Base-by-base conservation (phyloP, 1,140 invertebrate genomes). In the Drosophila willistoni region DNA sequence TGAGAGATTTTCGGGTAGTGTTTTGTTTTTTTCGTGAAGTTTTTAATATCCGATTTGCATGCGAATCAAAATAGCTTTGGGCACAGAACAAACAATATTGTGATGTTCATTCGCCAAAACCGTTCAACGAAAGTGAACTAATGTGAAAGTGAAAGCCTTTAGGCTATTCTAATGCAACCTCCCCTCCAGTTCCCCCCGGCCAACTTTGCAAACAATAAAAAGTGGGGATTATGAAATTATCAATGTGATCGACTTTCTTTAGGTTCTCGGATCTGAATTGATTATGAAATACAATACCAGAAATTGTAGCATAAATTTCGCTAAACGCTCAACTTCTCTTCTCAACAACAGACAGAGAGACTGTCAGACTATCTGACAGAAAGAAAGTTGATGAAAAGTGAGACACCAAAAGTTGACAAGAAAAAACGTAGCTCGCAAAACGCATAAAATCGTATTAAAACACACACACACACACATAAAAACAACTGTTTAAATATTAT, bases 401-500 rank as follows among this genome's bases (percentile, higher is more conserved):
- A 47, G 14, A 14, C 44, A 47, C 56, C 41, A 39, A 55, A 62
- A 73, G 62, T 66, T 66, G 54, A 34, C 71, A 73, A 73, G 42
- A 60, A 70, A 70, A 56, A 54, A 36, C 34, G 34, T 7, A 29
- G 29, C 34, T 36, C 44, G 19, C 39, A 36, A 51, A 39, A 47
- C 47, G 17, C 6, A 69, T 62, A 77, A 70, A 71, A 83, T 73
- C 83, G 64, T 73, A 22, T 51, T 7, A 51, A 22, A 51, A 22
- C 19, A 47, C 7, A 47, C 77, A 71, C 42, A 59, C 34, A 34
- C 7, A 34, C 34, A 34, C 33, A 36, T 10, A 36, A 34, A 66
- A 70, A 66, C 83, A 86, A 77, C 83, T 86, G 83, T 86, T 89
- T 66, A 66, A 86, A 86, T 77, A 86, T 62, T 62, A 70, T 39